Evolutionary conservation across 1,140 invertebrate species (phyloP).

Genomic region (Aethina tumida): DNA sequence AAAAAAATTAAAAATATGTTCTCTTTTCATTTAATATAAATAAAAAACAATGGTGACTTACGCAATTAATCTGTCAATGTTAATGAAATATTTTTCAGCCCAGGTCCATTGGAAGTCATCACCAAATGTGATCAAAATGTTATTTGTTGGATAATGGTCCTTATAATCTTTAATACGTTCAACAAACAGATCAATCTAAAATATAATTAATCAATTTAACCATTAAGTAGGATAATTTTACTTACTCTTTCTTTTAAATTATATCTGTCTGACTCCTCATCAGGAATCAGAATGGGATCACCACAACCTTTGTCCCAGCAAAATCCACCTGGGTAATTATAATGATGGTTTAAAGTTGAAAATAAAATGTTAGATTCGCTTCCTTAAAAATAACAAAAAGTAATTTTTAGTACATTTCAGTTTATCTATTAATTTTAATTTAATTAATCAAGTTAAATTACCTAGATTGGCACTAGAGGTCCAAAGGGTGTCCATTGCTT

Average conservation of each 20-base stretch:
- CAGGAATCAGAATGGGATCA: conserved; percentile 53
- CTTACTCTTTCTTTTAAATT: conserved; percentile 40
- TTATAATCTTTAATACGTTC: conserved; percentile 14
- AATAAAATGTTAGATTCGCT: conserved; percentile 15
- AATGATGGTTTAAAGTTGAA: conserved; percentile 33
- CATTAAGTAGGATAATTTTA: neutral
- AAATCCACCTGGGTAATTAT: conserved; percentile 58
- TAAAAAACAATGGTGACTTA: too few species aligned
- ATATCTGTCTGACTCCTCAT: conserved; percentile 38
- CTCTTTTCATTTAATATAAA: too few species aligned
- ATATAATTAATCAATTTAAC: too few species aligned
- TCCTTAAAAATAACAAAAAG: too few species aligned
- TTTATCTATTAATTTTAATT: too few species aligned
- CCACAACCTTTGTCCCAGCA: conserved; percentile 62
- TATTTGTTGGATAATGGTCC: conserved; percentile 22
- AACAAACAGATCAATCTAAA: too few species aligned
- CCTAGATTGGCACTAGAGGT: conserved; percentile 51
- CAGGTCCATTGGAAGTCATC: conserved; percentile 39
- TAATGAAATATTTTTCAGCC: conserved; percentile 54
- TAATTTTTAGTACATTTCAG: too few species aligned
- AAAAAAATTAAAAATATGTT: too few species aligned
- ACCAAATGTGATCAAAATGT: conserved; percentile 29
- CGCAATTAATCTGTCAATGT: conserved; percentile 65
- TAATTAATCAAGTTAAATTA: too few species aligned
- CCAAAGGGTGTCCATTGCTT: conserved; percentile 70